These are phyloP conservation scores for Hylomyscus alleni DNA, from an alignment of 2,797 vertebrate species.

Conservation along the genomic window DNA sequence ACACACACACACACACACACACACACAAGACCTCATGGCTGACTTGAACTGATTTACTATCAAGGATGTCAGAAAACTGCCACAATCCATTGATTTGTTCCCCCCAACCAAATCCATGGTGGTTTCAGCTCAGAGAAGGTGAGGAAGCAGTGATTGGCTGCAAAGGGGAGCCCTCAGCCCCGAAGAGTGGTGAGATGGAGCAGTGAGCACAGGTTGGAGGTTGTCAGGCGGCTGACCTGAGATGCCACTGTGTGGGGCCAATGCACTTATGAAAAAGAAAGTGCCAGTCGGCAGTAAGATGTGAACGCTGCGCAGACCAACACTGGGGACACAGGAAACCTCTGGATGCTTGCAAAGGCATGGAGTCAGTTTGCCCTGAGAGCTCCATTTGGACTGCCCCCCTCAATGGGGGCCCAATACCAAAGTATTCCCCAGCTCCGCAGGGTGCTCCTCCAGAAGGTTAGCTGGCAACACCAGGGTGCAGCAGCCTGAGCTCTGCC, in stretches of 20 bases:
- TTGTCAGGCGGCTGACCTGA: background rate
- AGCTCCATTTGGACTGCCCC: background rate
- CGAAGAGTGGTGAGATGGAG: background rate
- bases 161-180: background rate
- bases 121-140: background rate
- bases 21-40: background rate
- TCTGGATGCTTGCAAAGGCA: background rate
- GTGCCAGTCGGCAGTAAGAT: background rate
- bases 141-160: background rate
- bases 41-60: background rate
- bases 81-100: background rate
- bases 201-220: background rate
- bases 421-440: background rate
- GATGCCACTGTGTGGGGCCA: background rate
- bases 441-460: background rate
- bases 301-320: background rate
- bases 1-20: background rate
- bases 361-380: background rate
- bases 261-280: background rate
- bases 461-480: background rate
- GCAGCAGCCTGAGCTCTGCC: background rate
- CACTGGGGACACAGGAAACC: background rate
- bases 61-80: background rate
- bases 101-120: background rate
- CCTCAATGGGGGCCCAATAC: too few relatives aligned